Evolutionary conservation across 1,140 invertebrate species (phyloP), one percentile per base, ranked within the genome.

Genomic region (Centruroides vittatus): DNA sequence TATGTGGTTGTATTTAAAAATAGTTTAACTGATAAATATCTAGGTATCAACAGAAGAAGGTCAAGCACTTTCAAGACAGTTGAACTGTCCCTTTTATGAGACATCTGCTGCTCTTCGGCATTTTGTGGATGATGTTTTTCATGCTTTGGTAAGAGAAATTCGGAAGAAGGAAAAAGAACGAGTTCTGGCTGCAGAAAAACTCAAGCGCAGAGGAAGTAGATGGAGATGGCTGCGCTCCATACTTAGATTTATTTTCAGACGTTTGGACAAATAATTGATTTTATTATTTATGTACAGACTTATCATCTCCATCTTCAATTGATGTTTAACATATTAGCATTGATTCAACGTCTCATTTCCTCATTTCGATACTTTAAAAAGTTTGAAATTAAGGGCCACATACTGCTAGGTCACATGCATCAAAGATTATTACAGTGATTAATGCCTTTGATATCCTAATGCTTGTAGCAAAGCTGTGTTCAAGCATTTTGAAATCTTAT

Each of bases 101-200:
- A 72, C 71, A 2, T 72, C 70, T 11, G 70, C 70, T 13, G 70
- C 69, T 34, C 55, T 69, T 12, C 65, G 70, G 4, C 68, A 64
- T 47, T 62, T 60, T 59, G 69, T 70, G 10, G 68, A 70, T 58
- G 69, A 70, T 35, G 65, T 72, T 6, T 77, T 77, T 66, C 73
- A 75, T 62, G 69, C 70, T 47, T 63, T 77, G 34, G 70, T 77
- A 11, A 63, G 73, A 57, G 74, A 75, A 66, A 75, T 77, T 46
- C 62, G 74, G 13, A 58, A 61, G 8, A 70, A 69, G 50, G 73
- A 75, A 62, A 60, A 65, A 46, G 72, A 71, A 7, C 54, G 35
- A 34, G n/a, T 35, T 12, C 4, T 36, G 23, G 54, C 35, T 5
- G 54, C 54, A 35, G 54, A 55, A 12, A 55, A 55, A 55, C 5